Conservation (phyloP, 2,888 invertebrate species). For the Drosophila infuscata region DNA sequence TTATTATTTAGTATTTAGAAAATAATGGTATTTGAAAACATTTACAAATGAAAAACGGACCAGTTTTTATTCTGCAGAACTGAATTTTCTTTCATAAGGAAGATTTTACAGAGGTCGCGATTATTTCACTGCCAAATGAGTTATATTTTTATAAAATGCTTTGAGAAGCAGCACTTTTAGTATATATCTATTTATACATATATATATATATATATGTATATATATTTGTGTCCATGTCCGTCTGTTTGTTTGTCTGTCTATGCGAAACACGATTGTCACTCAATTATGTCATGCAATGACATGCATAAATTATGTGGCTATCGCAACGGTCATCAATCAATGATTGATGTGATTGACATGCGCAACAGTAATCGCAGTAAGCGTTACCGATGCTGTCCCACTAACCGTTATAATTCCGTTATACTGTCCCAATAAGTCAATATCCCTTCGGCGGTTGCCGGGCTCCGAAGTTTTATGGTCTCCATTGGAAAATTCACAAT, state of each 20-base stretch:
- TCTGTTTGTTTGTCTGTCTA: background rate
- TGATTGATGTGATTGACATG: background rate
- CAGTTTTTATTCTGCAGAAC: background rate
- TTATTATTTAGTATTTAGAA: too few species aligned
- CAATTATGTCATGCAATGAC: background rate
- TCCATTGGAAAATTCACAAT: slow-evolving; percentile 37
- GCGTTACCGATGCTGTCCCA: background rate
- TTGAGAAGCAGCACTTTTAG: background rate
- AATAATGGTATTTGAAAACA: too few species aligned
- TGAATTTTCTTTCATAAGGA: background rate
- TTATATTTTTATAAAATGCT: background rate
- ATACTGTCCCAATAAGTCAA: slow-evolving; percentile 20
- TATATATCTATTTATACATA: too few species aligned
- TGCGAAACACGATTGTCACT: background rate
- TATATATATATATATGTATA: too few species aligned
- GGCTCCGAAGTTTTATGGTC: slow-evolving; percentile 23
- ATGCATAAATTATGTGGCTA: background rate
- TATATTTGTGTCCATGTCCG: background rate
- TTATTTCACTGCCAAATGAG: background rate
- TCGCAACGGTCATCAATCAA: background rate
- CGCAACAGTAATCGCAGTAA: background rate
- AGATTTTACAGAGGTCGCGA: background rate
- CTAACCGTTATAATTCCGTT: slow-evolving; percentile 17
- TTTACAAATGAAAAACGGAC: too few species aligned
- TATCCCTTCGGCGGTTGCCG: slow-evolving; percentile 6